Percentiles rank a stretch among this genome's conserved stretches.
Conservation (phyloP, 2,888 invertebrate genomes). For the Drosophila parthenogenetica region DNA sequence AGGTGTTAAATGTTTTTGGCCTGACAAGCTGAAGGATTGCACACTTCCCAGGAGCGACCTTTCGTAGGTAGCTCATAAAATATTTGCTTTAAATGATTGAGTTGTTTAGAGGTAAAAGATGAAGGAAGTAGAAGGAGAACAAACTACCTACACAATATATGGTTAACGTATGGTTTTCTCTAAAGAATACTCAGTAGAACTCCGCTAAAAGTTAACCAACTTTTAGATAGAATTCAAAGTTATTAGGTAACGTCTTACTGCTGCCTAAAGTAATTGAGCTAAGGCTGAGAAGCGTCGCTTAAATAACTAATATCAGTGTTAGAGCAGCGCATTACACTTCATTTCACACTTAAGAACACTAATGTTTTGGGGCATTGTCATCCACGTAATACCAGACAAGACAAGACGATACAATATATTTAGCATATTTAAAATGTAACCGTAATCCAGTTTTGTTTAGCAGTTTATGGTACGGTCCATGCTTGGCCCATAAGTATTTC, state of each 20-base stretch:
- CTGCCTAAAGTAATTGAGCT: not conserved
- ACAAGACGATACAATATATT: conserved; percentile 38
- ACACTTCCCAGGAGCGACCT: not conserved
- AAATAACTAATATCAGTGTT: conserved; percentile 16
- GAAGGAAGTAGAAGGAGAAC: no score
- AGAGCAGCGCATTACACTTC: conserved; percentile 2
- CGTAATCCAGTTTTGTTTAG: conserved; percentile 69
- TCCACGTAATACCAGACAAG: conserved; percentile 3
- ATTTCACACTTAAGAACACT: conserved; percentile 4
- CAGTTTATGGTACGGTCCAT: conserved; percentile 66
- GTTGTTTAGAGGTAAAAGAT: conserved; percentile 3
- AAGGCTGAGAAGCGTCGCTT: not conserved
- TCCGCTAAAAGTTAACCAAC: not conserved
- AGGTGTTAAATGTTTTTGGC: conserved; percentile 63
- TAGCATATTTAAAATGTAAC: conserved; percentile 74
- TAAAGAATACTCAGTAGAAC: no score
- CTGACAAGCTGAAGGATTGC: conserved; percentile 14
- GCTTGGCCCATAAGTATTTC: conserved; percentile 73
- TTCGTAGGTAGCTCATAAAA: conserved; percentile 8
- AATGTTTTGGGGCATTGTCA: conserved; percentile 5
- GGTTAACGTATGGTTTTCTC: no score
- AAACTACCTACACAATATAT: no score
- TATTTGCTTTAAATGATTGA: conserved; percentile 18
- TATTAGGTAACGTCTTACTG: not conserved
- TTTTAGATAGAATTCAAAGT: not conserved